These are phyloP conservation scores for Platerodrilus igneus DNA, from an alignment of 2,888 invertebrate genomes.

Conservation along the genomic window DNA sequence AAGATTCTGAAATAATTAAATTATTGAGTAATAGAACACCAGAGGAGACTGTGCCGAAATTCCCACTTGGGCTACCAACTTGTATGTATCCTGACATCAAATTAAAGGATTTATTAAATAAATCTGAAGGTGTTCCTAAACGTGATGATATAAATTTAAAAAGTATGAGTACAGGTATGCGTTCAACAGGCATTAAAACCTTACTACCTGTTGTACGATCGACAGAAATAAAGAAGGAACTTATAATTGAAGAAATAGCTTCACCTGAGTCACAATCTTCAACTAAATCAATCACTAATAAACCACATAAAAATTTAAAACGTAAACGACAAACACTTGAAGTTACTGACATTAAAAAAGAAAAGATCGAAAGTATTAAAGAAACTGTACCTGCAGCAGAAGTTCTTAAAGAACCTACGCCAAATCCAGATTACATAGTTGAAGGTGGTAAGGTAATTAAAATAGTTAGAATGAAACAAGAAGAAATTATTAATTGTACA, in stretches of 20 bases:
- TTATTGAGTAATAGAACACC: conserved; percentile 38
- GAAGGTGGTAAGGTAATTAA: conserved; percentile 67
- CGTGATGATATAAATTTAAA: conserved; percentile 39
- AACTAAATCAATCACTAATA: conserved; percentile 2
- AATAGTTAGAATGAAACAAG: conserved; percentile 73
- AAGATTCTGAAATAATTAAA: conserved; percentile 32
- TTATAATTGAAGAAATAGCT: neutral
- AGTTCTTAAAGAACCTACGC: too few species aligned
- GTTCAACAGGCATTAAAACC: conserved; percentile 51
- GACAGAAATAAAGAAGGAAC: conserved; percentile 20
- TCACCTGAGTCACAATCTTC: conserved; percentile 1
- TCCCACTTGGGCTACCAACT: conserved; percentile 35
- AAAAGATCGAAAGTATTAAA: conserved; percentile 1
- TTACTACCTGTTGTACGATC: conserved; percentile 45
- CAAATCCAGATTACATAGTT: conserved; percentile 23
- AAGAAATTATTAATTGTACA: conserved; percentile 88
- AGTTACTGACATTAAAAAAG: conserved; percentile 8
- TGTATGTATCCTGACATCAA: conserved; percentile 44
- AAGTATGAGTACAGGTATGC: conserved; percentile 39
- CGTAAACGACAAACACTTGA: conserved; percentile 15
- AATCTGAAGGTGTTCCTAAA: conserved; percentile 41
- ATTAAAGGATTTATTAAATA: conserved; percentile 42
- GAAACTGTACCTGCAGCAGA: conserved; percentile 6
- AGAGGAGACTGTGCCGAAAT: conserved; percentile 23
- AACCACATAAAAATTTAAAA: conserved; percentile 10